phyloP scores from a whole-genome alignment of 1,140 invertebrate genomes.

The Periplaneta americana region DNA sequence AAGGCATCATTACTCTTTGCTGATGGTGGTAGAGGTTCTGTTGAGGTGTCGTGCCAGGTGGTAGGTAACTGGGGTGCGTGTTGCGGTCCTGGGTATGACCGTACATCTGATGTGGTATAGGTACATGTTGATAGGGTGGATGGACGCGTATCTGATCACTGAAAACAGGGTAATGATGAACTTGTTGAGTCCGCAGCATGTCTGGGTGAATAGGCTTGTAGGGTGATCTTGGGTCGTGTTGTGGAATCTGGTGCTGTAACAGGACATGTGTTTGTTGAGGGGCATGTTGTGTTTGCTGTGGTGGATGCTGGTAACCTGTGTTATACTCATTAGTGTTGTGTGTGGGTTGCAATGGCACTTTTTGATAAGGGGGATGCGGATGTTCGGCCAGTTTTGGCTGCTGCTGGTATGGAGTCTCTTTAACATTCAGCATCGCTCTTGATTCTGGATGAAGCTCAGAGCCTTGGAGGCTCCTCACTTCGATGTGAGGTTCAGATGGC shows the following conservation, averaged over 20 bases:
- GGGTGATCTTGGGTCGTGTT: constrained; percentile 11
- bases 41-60: too few relatives aligned
- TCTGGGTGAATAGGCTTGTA: background rate
- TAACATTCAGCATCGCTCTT: background rate
- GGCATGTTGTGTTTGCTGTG: background rate
- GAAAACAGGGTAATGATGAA: background rate
- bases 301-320: background rate
- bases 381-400: background rate
- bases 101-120: background rate
- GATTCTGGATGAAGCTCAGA: background rate
- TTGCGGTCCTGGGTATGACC: too few relatives aligned
- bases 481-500: background rate
- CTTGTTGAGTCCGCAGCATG: constrained; percentile 8
- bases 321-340: background rate
- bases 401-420: background rate
- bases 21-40: background rate
- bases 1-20: background rate
- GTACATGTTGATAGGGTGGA: constrained; percentile 18
- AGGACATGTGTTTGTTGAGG: too few relatives aligned
- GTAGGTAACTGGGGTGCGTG: too few relatives aligned
- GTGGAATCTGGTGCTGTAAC: constrained; percentile 9
- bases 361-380: background rate
- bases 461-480: background rate
- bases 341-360: background rate
- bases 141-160: too few relatives aligned